A percentile compares a stretch with the other conserved stretches of the same genome.
These are phyloP conservation scores for Erebia aethiops DNA, from an alignment of 2,888 invertebrate species.

Conservation along the genomic window DNA sequence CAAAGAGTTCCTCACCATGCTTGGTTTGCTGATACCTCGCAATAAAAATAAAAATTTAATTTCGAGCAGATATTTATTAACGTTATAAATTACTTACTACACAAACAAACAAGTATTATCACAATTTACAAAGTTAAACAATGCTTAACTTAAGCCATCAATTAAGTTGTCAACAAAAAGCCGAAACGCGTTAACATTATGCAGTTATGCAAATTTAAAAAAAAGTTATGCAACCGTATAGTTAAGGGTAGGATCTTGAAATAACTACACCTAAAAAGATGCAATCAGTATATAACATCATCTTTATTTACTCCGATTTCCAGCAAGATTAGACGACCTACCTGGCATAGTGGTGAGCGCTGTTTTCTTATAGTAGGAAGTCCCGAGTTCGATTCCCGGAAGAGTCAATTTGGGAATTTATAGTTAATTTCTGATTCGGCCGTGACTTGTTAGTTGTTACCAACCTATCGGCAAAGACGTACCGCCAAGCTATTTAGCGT, in stretches of 20 bases:
- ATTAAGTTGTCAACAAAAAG: slow-evolving; percentile 17
- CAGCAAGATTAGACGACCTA: neutral
- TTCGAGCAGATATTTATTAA: too few relatives aligned
- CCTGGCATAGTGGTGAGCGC: too few relatives aligned
- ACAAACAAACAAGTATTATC: neutral
- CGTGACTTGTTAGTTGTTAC: too few relatives aligned
- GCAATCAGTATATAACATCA: slow-evolving; percentile 1
- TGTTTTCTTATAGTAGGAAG: too few relatives aligned
- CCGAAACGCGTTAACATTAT: slow-evolving; percentile 8
- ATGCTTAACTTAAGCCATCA: slow-evolving; percentile 5
- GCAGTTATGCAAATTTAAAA: slow-evolving; percentile 11
- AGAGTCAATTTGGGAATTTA: too few relatives aligned
- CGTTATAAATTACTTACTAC: neutral
- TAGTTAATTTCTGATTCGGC: too few relatives aligned
- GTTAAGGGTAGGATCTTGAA: neutral
- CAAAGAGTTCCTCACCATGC: too few relatives aligned
- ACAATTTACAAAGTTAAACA: slow-evolving; percentile 10
- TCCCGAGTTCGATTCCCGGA: too few relatives aligned
- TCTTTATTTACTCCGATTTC: slow-evolving; percentile 24
- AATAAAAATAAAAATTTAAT: too few relatives aligned
- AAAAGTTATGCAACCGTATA: slow-evolving; percentile 16
- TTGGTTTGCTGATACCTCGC: too few relatives aligned
- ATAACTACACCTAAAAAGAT: neutral
- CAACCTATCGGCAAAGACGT: too few relatives aligned
- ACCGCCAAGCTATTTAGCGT: too few relatives aligned